These are phyloP conservation scores for Crypturellus tataupa DNA, from an alignment of 2,797 vertebrate genomes.

Conservation along the genomic window DNA sequence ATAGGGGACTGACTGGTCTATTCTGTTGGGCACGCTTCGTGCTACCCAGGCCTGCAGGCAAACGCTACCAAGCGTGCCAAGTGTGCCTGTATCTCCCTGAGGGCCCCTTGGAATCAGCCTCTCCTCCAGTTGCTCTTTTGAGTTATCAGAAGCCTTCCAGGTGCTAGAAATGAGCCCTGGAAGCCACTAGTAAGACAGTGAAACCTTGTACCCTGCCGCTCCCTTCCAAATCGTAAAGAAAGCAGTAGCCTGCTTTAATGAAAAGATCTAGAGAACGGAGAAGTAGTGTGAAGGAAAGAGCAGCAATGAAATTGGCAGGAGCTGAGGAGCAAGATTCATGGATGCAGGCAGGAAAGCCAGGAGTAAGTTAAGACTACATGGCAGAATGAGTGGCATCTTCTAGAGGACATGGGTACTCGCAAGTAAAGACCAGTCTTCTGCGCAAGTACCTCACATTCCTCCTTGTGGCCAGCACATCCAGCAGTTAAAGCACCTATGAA, in stretches of 20 bases:
- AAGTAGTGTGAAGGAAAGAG: neutral
- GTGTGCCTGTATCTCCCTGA: neutral
- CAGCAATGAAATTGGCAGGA: neutral
- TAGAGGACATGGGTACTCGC: neutral
- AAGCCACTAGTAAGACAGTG: neutral
- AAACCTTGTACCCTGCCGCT: neutral
- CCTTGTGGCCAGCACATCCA: neutral
- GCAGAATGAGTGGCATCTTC: neutral
- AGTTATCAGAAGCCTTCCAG: neutral
- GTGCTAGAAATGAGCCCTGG: neutral
- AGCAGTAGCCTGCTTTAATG: neutral
- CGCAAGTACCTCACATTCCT: neutral
- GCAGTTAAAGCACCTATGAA: neutral
- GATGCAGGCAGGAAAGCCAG: neutral
- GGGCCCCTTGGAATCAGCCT: neutral
- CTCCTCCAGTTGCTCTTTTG: neutral
- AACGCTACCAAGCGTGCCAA: rapidly evolving
- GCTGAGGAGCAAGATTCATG: neutral
- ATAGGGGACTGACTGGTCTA: rapidly evolving
- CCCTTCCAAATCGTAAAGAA: neutral
- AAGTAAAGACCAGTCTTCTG: neutral
- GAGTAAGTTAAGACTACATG: neutral
- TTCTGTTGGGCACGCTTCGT: rapidly evolving
- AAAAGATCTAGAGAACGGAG: neutral
- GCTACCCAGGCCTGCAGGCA: neutral